Percentiles rank a stretch among this genome's conserved stretches.
Conservation (phyloP, 2,888 invertebrate species). For the Tipula confusa region DNA sequence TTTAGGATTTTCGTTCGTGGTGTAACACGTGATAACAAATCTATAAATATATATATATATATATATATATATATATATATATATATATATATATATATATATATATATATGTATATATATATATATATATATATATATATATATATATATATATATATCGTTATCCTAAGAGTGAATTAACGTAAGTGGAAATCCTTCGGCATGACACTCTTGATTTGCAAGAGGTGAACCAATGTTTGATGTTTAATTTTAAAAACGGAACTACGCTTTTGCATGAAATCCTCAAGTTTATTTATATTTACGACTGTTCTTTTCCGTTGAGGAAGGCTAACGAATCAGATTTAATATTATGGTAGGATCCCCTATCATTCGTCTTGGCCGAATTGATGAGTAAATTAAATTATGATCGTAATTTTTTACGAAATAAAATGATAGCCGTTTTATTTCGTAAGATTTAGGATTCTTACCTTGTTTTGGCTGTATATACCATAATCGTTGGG, state of each 20-base stretch:
- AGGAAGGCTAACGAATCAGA: neutral
- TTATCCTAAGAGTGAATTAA: no score
- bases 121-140: no score
- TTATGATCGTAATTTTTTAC: neutral
- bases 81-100: no score
- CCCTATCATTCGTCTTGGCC: neutral
- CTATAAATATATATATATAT: no score
- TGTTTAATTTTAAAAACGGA: neutral
- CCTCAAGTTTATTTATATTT: neutral
- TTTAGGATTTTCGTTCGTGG: no score
- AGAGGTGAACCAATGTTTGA: neutral
- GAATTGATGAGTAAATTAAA: neutral
- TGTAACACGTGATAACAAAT: no score
- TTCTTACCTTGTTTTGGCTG: neutral
- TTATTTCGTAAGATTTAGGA: conserved; percentile 28
- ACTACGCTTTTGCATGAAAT: neutral
- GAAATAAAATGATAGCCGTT: neutral
- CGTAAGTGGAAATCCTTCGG: neutral
- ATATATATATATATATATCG: no score
- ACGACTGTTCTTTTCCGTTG: neutral
- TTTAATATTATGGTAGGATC: no score
- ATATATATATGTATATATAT: no score
- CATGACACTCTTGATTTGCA: neutral
- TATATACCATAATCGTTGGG: conserved; percentile 4
- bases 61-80: no score